Conservation (phyloP, 1,140 invertebrate genomes). For the Drosophila simulans region DNA sequence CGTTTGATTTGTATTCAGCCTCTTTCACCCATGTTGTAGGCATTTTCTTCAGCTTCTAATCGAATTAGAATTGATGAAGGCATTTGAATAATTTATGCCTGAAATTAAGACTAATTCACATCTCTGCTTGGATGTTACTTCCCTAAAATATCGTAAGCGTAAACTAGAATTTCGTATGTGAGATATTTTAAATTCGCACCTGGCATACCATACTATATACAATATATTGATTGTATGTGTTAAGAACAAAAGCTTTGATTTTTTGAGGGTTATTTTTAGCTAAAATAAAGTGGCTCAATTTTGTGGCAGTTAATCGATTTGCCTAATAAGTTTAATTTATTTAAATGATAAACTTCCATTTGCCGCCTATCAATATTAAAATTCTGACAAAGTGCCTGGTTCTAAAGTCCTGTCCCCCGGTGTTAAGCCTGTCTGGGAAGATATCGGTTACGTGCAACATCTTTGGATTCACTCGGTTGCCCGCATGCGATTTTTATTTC, state of each 20-base stretch:
- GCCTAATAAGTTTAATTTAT: too few relatives aligned
- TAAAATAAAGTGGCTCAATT: too few relatives aligned
- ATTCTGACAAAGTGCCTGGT: too few relatives aligned
- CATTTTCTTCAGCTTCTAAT: slow-evolving; percentile 5
- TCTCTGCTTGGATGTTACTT: slow-evolving; percentile 2
- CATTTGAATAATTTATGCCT: slow-evolving; percentile 13
- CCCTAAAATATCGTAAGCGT: background rate
- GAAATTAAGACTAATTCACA: slow-evolving; percentile 27
- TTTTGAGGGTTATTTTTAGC: too few relatives aligned
- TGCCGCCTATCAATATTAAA: too few relatives aligned
- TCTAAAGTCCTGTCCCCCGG: background rate
- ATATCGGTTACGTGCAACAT: slow-evolving; percentile 35
- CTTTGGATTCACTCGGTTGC: slow-evolving; percentile 34
- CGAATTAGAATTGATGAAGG: slow-evolving; percentile 23
- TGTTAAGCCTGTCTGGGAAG: slow-evolving; percentile 27
- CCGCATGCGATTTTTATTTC: slow-evolving; percentile 56
- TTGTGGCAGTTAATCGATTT: too few relatives aligned
- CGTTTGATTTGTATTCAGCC: background rate
- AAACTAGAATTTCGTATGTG: slow-evolving; percentile 29
- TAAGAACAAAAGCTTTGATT: too few relatives aligned
- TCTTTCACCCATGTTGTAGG: slow-evolving; percentile 9
- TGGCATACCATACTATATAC: background rate
- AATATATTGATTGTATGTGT: too few relatives aligned
- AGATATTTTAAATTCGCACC: slow-evolving; percentile 1
- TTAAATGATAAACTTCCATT: too few relatives aligned